Evolutionary conservation across 2,797 vertebrate genomes (phyloP).

Genomic region (Sebastes steindachneri): DNA sequence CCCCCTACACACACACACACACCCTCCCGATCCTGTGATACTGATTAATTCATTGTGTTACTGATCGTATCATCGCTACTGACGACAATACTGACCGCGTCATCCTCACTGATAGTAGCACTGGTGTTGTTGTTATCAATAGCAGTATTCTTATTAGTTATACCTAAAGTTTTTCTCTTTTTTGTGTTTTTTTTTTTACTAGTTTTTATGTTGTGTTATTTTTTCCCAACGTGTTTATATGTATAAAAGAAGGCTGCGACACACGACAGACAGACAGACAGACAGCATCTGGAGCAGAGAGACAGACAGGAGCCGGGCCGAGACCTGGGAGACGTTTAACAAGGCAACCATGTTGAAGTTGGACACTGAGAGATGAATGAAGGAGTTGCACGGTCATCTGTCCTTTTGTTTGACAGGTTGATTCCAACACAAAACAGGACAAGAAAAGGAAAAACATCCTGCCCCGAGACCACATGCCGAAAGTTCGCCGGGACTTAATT

Average conservation of each 20-base stretch:
- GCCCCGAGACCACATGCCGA: no score
- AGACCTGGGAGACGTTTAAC: neutral
- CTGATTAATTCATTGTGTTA: slow-evolving; percentile 16
- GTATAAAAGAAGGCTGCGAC: slow-evolving; percentile 71
- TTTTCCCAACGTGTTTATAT: slow-evolving; percentile 45
- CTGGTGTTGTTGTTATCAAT: slow-evolving; percentile 15
- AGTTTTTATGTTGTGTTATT: slow-evolving; percentile 38
- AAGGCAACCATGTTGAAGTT: slow-evolving; percentile 29
- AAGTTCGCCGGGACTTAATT: no score
- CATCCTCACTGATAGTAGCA: slow-evolving; percentile 9
- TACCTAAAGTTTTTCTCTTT: slow-evolving; percentile 27
- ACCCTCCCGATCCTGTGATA: slow-evolving; percentile 22
- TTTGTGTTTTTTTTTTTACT: neutral
- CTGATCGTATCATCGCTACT: neutral
- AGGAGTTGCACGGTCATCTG: neutral
- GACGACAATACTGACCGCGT: slow-evolving; percentile 9
- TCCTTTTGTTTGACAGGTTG: neutral
- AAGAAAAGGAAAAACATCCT: neutral
- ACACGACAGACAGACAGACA: neutral
- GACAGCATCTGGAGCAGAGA: slow-evolving; percentile 24
- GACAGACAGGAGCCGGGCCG: neutral
- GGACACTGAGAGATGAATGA: neutral
- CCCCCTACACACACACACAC: neutral
- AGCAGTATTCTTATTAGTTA: slow-evolving; percentile 41
- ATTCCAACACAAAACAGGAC: neutral